A percentile compares a stretch with the other conserved stretches of the same genome.
Conservation (phyloP, 2,113 vertebrate genomes). For the Prochilodus magdalenae region DNA sequence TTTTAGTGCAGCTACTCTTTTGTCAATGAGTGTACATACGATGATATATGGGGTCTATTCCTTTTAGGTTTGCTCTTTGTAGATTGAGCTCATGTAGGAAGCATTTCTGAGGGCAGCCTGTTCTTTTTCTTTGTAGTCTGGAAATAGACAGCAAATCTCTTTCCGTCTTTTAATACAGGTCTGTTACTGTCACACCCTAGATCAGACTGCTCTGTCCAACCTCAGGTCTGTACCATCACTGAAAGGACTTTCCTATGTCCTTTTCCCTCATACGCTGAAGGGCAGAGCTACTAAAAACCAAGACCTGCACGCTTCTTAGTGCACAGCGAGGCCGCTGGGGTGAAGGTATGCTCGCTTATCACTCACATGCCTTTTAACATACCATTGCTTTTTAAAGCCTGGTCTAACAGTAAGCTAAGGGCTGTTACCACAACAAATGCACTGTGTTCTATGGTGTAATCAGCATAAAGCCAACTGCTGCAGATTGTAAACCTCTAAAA, state of each 20-base stretch:
- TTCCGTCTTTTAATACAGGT: background rate
- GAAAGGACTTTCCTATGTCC: background rate
- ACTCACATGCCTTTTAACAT: background rate
- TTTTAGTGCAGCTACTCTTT: too few relatives aligned
- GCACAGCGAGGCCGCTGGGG: background rate
- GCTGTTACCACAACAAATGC: background rate
- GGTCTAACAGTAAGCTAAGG: background rate
- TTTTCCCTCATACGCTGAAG: background rate
- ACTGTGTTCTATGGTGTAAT: background rate
- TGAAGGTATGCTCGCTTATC: constrained; percentile 6
- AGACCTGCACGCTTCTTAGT: background rate
- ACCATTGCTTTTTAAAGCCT: background rate
- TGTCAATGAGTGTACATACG: too few relatives aligned
- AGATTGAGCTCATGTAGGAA: too few relatives aligned
- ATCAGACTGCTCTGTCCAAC: background rate
- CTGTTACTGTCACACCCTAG: background rate
- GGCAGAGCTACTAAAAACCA: background rate
- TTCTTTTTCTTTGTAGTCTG: too few relatives aligned
- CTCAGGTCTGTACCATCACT: background rate
- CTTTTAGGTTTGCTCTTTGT: too few relatives aligned
- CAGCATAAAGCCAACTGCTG: background rate
- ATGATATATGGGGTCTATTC: too few relatives aligned
- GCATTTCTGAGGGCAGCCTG: too few relatives aligned
- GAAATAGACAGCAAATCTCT: too few relatives aligned
- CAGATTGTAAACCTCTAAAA: constrained; percentile 16